Conservation (phyloP, 2,888 invertebrate genomes). For the Chironomus tentans region DNA sequence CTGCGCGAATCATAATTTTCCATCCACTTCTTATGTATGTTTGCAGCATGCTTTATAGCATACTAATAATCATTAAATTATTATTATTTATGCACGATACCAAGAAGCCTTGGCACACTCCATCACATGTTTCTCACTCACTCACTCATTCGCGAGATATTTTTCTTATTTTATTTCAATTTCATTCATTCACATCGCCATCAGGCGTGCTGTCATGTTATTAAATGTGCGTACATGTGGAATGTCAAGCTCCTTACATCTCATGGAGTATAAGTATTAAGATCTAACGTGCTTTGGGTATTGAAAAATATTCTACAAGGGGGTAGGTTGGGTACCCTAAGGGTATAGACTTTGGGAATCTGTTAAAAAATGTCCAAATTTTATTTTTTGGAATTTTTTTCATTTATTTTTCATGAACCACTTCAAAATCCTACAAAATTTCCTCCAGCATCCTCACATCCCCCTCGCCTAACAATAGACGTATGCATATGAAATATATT, state of each 20-base stretch:
- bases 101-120: neutral
- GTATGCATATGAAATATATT: neutral
- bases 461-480: too few species aligned
- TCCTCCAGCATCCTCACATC: too few species aligned
- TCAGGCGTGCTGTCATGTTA: neutral
- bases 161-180: too few species aligned
- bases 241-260: neutral
- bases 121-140: neutral
- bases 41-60: neutral
- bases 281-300: neutral
- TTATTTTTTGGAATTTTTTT: too few species aligned
- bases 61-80: neutral
- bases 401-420: too few species aligned
- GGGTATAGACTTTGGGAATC: too few species aligned
- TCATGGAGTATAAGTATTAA: neutral
- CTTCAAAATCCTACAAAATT: too few species aligned
- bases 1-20: too few species aligned
- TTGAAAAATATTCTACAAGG: neutral
- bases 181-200: neutral
- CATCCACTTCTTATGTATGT: neutral
- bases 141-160: too few species aligned
- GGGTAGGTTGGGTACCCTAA: too few species aligned
- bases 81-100: too few species aligned
- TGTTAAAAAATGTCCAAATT: too few species aligned
- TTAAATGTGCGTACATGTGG: constrained; percentile 2